Evolutionary conservation across 2,797 vertebrate genomes (phyloP), one percentile per base, ranked within the genome.

Genomic region (Gephyroberyx darwinii): DNA sequence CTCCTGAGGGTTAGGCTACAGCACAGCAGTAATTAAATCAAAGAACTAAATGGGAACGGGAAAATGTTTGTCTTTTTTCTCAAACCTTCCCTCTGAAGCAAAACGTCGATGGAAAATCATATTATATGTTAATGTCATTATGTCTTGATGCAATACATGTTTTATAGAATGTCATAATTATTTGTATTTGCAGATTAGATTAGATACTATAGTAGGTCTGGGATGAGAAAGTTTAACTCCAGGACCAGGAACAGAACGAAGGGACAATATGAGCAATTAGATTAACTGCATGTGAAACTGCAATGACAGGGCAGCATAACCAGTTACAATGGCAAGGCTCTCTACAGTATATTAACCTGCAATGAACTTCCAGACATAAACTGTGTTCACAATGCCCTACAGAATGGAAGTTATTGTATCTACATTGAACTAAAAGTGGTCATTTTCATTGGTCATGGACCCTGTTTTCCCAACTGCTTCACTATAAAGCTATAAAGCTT

Each of bases 11-110:
- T 74, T 67, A 8, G 50, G 75, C 67, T 35, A 65, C 52, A 62
- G 67, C 71, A 72, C 68, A 63, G 69, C 71, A 54, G 57, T 74
- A 85, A 88, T 86, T 74, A 81, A 86, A 78, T 87, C 69, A 87
- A 79, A 77, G 50, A 65, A 64, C 43, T 65, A 47, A 80, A 77
- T 47, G 20, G 48, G 30, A 76, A 65, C 58, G 51, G 72, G 58
- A 52, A 74, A 77, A 58, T 72, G 52, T 59, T 78, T 74, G 71
- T 69, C 43, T 66, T 78, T 74, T 51, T 43, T 26, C 13, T 52
- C 68, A 72, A 79, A 75, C 68, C 60, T 59, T 72, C 62, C 43
- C 47, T 74, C 60, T 54, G 17, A 84, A 51, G 33, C 60, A 37
- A 10, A 83, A 76, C 61, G 62, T 58, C 70, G 41, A 30, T 3